Conservation (phyloP, 1,140 invertebrate species). For the Rhagoletis zephyria region DNA sequence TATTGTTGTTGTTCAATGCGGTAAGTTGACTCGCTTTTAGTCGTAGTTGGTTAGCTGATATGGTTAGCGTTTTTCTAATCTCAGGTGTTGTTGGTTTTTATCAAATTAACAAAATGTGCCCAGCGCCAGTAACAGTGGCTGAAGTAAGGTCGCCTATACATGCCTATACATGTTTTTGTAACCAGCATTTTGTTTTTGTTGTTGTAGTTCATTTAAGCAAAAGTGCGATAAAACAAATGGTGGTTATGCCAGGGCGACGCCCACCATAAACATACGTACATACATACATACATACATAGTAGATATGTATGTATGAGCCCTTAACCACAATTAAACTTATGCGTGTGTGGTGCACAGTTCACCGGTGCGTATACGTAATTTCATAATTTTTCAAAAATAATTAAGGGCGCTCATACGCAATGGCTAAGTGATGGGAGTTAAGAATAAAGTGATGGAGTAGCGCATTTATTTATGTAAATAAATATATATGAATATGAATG, state of each 20-base stretch:
- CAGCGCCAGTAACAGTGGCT: background rate
- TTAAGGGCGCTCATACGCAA: slow-evolving; percentile 27
- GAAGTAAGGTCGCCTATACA: background rate
- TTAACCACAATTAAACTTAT: background rate
- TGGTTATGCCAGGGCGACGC: slow-evolving; percentile 40
- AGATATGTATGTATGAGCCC: background rate
- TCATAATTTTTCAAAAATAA: slow-evolving; percentile 35
- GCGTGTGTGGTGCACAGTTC: background rate
- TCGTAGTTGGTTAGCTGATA: slow-evolving; percentile 9
- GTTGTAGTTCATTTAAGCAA: slow-evolving; percentile 63
- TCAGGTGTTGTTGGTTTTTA: slow-evolving; percentile 68
- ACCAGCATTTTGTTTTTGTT: background rate
- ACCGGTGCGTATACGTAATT: slow-evolving; percentile 42
- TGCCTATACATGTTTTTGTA: slow-evolving; percentile 53
- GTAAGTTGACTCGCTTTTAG: too few relatives aligned
- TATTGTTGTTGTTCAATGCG: too few relatives aligned
- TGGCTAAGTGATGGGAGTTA: background rate
- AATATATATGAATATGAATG: background rate
- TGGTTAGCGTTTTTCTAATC: slow-evolving; percentile 63
- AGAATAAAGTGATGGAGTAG: background rate
- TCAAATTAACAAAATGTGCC: slow-evolving; percentile 71
- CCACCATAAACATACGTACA: background rate
- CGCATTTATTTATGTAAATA: background rate
- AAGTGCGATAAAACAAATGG: slow-evolving; percentile 73
- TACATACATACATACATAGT: background rate